A percentile compares a stretch with the other conserved stretches of the same genome.
phyloP scores from a whole-genome alignment of 1,140 invertebrate genomes.

The Pseudomyrmex cubaensis region DNA sequence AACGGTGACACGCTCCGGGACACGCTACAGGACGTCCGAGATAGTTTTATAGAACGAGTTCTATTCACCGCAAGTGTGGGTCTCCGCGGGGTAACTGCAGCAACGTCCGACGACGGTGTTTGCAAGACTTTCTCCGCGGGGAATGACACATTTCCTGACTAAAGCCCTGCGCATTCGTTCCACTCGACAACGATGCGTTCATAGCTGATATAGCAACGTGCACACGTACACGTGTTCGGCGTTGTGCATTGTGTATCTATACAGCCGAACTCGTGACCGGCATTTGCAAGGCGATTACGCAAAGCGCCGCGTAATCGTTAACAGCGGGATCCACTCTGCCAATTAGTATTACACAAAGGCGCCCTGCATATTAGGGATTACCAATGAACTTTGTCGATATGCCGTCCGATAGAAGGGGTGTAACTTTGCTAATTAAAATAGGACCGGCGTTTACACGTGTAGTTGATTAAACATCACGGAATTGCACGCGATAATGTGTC shows the following conservation, averaged over 20 bases:
- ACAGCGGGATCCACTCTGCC: constrained; percentile 50
- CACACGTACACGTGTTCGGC: constrained; percentile 2
- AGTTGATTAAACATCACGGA: constrained; percentile 20
- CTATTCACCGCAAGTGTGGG: constrained; percentile 59
- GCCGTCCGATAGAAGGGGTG: not conserved
- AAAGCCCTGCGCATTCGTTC: constrained; percentile 4
- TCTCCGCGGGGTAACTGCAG: constrained; percentile 61
- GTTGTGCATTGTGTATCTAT: constrained; percentile 31
- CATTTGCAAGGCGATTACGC: constrained; percentile 54
- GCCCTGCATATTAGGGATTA: constrained; percentile 45
- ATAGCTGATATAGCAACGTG: constrained; percentile 10
- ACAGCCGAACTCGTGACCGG: constrained; percentile 41
- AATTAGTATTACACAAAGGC: constrained; percentile 55
- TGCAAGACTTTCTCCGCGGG: constrained; percentile 29
- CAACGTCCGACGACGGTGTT: constrained; percentile 8
- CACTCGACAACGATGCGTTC: not conserved
- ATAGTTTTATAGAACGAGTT: constrained; percentile 73
- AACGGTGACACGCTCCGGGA: constrained; percentile 54
- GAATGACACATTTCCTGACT: constrained; percentile 57
- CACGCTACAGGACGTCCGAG: constrained; percentile 59
- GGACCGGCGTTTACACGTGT: constrained; percentile 14
- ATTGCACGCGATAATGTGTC: not conserved
- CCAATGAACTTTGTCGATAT: constrained; percentile 49
- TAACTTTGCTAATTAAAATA: constrained; percentile 50
- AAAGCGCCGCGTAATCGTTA: constrained; percentile 43